Evolutionary conservation across 2,888 invertebrate species (phyloP).

Genomic region (Dilophus febrilis): DNA sequence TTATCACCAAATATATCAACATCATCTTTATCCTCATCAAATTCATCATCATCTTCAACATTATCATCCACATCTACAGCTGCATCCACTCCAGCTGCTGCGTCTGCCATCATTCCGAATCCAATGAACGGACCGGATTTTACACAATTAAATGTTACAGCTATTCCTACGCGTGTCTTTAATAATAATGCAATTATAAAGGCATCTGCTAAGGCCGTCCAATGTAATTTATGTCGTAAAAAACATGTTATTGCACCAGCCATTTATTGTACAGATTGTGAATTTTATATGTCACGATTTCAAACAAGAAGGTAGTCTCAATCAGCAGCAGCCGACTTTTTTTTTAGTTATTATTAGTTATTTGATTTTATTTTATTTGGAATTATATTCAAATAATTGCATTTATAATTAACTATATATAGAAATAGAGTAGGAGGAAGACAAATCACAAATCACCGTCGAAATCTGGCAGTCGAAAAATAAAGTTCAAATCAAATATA

Average conservation of each 20-base stretch:
- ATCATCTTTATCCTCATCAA: slow-evolving; percentile 3
- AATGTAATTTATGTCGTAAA: slow-evolving; percentile 77
- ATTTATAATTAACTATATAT: too few species aligned
- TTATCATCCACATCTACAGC: slow-evolving; percentile 5
- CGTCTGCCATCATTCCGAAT: slow-evolving; percentile 15
- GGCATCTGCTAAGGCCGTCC: slow-evolving; percentile 39
- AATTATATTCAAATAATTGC: too few species aligned
- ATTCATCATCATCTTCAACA: slow-evolving; percentile 2
- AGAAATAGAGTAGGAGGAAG: too few species aligned
- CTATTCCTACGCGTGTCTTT: slow-evolving; percentile 28
- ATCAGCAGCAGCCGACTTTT: too few species aligned
- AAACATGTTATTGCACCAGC: slow-evolving; percentile 61
- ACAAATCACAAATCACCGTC: too few species aligned
- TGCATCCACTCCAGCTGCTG: slow-evolving; percentile 15
- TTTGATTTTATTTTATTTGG: too few species aligned
- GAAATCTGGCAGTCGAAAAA: too few species aligned
- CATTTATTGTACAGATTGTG: slow-evolving; percentile 78
- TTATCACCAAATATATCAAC: slow-evolving; percentile 3
- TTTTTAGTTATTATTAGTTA: too few species aligned
- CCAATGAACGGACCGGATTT: slow-evolving; percentile 12
- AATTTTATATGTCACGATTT: slow-evolving; percentile 79
- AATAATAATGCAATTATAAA: slow-evolving; percentile 30
- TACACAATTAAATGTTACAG: slow-evolving; percentile 20
- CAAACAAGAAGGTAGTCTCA: slow-evolving; percentile 41
- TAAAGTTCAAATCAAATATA: too few species aligned